Conservation (phyloP, 2,113 vertebrate species). For the Pipra filicauda region DNA sequence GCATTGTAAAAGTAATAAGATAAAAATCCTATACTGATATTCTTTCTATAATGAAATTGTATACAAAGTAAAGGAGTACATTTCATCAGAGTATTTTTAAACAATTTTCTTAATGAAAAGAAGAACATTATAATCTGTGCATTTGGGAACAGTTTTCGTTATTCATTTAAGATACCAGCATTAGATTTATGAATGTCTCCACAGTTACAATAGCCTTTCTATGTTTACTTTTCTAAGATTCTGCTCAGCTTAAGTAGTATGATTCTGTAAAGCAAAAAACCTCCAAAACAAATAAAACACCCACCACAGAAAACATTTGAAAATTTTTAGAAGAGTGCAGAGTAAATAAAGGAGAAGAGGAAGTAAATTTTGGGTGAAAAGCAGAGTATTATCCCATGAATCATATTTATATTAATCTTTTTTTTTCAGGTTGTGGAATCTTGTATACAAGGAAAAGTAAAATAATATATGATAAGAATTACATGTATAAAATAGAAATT, state of each 20-base stretch:
- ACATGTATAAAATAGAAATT: background rate
- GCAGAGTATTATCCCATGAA: background rate
- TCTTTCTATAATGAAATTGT: background rate
- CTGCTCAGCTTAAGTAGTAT: background rate
- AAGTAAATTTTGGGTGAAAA: background rate
- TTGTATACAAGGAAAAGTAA: background rate
- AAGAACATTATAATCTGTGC: background rate
- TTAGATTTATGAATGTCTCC: background rate
- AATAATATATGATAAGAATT: background rate
- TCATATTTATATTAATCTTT: background rate
- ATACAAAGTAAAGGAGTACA: background rate
- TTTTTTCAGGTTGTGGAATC: background rate
- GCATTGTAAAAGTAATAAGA: background rate
- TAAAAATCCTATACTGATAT: background rate
- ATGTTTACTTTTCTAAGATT: background rate
- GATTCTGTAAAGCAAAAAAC: background rate
- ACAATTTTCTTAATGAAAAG: background rate
- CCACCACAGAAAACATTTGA: background rate
- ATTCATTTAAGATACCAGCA: background rate
- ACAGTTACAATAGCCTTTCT: background rate
- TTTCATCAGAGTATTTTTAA: background rate
- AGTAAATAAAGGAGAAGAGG: background rate
- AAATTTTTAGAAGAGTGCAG: background rate
- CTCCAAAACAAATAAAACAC: background rate
- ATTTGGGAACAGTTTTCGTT: background rate